Evolutionary conservation across 2,797 vertebrate genomes (phyloP).

Genomic region (Silurus lanzhouensis): DNA sequence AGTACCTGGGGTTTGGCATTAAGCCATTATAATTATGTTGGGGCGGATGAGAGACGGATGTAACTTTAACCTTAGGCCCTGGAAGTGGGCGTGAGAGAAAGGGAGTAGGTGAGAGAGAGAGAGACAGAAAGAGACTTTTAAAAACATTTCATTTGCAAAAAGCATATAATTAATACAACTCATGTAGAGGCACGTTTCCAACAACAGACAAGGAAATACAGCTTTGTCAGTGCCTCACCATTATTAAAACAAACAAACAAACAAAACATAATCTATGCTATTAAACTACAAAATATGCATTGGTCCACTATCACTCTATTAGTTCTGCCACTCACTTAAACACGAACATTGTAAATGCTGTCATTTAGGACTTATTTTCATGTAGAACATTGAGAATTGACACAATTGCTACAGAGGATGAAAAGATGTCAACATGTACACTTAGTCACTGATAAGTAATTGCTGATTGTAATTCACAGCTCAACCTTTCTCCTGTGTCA

Average conservation of each 20-base stretch:
- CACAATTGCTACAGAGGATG: not conserved
- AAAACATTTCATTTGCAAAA: not conserved
- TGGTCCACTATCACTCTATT: not conserved
- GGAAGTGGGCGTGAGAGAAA: not conserved
- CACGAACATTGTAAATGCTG: not conserved
- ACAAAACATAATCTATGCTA: not conserved
- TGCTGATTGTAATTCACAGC: not conserved
- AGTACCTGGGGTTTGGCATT: slow-evolving; percentile 2
- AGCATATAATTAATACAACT: slow-evolving; percentile 13
- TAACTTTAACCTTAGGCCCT: not conserved
- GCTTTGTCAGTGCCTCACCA: not conserved
- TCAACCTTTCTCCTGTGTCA: not conserved
- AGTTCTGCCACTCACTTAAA: not conserved
- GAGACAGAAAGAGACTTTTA: not conserved
- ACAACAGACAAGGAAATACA: not conserved
- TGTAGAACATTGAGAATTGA: not conserved
- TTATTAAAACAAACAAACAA: not conserved
- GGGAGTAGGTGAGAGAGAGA: not conserved
- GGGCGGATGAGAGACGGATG: not conserved
- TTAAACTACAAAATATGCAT: not conserved
- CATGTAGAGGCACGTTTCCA: slow-evolving; percentile 4
- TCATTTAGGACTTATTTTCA: not conserved
- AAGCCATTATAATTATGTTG: slow-evolving; percentile 21
- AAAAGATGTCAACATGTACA: not conserved
- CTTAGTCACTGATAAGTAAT: not conserved